Base-by-base conservation (phyloP, 2,797 vertebrate genomes). In the Momotus momota region DNA sequence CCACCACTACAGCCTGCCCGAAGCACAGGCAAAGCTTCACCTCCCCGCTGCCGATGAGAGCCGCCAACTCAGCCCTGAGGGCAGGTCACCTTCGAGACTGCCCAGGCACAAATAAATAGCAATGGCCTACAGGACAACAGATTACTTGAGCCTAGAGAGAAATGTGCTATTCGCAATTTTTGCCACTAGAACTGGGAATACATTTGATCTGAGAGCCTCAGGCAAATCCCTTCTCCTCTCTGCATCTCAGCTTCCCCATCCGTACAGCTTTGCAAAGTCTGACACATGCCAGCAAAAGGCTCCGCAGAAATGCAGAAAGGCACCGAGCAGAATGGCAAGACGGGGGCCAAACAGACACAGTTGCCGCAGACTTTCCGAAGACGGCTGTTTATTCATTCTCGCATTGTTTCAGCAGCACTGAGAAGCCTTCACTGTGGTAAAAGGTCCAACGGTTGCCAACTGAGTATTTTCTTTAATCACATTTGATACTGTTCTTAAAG, bases 181-280 rank as follows among this genome's bases (percentile, higher is more conserved):
- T 93, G 51, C 86, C 45, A 88, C 78, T 45, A 82, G 78, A 88
- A 77, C 60, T 41, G 48, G 60, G 74, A 95, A 73, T 21, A 51
- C 46, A 94, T 85, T 86, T 87, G 88, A 95, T 95, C 52, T 8
- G 40, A 87, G 16, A 1, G 92, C 94, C 92, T 95, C 86, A 80
- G 92, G 95, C 94, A 96, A 95, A 96, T 80, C 71, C 78, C 16
- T 92, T 95, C 90, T 92, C 93, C 58, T 95, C 90, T 45, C 85
- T 40, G 80, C 57, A 86, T 67, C 65, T 86, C 79, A 67, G 82
- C 82, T 74, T 78, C 51, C 62, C 45, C 0, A 20, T 6, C 80
- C 27, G 0, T 6, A 9, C 16, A 41, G 84, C 70, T 84, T 29
- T 66, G 66, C 81, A 31, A 22, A 94, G 75, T 14, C 91, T 84